A percentile compares a stretch with the other conserved stretches of the same genome.
Evolutionary conservation across 1,140 invertebrate genomes (phyloP).

Genomic region (Wiebesia pumilae): DNA sequence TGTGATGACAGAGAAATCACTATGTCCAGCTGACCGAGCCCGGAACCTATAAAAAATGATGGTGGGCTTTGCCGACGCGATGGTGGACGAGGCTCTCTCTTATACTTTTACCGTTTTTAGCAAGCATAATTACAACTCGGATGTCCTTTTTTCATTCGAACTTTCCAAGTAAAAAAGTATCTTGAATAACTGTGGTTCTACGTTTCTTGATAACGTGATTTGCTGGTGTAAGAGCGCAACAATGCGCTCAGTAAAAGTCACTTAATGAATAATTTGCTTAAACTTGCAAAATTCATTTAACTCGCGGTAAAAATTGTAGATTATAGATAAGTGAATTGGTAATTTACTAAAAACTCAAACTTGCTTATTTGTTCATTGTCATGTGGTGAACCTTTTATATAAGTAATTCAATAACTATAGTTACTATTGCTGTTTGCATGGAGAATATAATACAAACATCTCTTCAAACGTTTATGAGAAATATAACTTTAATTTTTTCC

Average conservation of each 20-base stretch:
- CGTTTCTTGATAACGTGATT: constrained; percentile 41
- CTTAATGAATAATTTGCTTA: constrained; percentile 22
- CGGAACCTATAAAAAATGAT: constrained; percentile 59
- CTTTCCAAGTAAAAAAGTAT: constrained; percentile 42
- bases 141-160: constrained; percentile 33
- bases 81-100: constrained; percentile 26
- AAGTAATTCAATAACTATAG: neutral
- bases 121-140: constrained; percentile 49
- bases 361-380: neutral
- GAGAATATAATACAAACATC: neutral
- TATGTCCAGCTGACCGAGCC: constrained; percentile 55
- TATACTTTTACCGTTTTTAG: constrained; percentile 50
- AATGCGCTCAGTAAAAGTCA: neutral
- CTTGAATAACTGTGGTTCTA: constrained; percentile 45
- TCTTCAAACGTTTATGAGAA: neutral
- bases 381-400: neutral
- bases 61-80: constrained; percentile 36
- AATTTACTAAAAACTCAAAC: neutral
- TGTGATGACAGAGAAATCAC: constrained; percentile 64
- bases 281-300: neutral
- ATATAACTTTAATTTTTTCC: neutral
- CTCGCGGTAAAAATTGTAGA: neutral
- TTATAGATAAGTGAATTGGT: neutral
- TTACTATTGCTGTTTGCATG: neutral
- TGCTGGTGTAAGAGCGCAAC: neutral